Evolutionary conservation across 2,113 vertebrate genomes (phyloP).

Genomic region (Neolamprologus cancellatus): DNA sequence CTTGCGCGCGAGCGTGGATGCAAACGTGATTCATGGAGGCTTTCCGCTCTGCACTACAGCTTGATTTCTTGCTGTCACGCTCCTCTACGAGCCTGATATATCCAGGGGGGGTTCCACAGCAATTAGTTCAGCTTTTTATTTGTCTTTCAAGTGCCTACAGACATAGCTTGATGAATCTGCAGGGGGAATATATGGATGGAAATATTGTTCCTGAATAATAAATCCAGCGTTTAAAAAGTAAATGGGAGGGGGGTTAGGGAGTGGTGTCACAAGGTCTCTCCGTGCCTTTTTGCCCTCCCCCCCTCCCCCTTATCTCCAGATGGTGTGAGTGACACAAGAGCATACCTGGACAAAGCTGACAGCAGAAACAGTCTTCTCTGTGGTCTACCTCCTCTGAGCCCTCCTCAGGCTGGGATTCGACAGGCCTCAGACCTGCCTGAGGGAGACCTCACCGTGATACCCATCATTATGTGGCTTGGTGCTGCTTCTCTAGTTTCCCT

Average conservation of each 20-base stretch:
- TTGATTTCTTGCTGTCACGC: constrained; percentile 59
- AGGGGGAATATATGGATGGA: constrained; percentile 12
- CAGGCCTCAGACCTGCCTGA: constrained; percentile 48
- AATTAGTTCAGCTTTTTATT: constrained; percentile 65
- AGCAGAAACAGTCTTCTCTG: constrained; percentile 1
- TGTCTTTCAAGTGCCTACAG: constrained; percentile 44
- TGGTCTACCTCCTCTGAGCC: constrained; percentile 1
- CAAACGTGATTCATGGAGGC: constrained; percentile 57
- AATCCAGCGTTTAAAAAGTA: constrained; percentile 3
- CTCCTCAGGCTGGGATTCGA: constrained; percentile 25
- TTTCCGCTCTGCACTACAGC: constrained; percentile 36
- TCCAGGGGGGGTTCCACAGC: constrained; percentile 38
- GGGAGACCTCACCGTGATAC: constrained; percentile 42
- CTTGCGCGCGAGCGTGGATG: not conserved
- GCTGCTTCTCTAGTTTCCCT: constrained; percentile 41
- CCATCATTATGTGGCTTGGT: constrained; percentile 51
- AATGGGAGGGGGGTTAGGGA: not conserved
- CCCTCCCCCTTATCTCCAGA: not conserved
- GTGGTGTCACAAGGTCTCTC: not conserved
- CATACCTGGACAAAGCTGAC: constrained; percentile 17
- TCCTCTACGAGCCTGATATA: constrained; percentile 47
- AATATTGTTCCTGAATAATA: constrained; percentile 24
- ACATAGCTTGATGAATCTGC: constrained; percentile 28
- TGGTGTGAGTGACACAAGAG: not conserved
- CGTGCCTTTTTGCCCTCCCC: not conserved